Evolutionary conservation across 92 coral and sea anemone species (phyloP).

Genomic region (Palythoa caribaeorum): DNA sequence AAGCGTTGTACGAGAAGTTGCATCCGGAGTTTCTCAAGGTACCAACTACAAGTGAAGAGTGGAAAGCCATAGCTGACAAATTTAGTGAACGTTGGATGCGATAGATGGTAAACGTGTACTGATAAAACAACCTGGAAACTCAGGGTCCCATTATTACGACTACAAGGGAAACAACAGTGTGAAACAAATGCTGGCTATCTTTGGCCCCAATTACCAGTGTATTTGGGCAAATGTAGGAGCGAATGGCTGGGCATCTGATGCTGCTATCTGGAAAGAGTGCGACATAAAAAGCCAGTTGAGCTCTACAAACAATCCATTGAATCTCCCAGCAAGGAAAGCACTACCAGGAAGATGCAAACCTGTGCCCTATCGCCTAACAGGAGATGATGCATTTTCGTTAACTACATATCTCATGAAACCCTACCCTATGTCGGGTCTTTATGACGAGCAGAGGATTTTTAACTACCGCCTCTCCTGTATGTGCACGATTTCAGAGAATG

Average conservation of each 20-base stretch:
- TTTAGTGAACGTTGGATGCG: conserved; percentile 66
- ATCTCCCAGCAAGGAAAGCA: conserved; percentile 33
- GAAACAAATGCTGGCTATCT: conserved; percentile 30
- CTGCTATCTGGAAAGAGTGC: conserved; percentile 59
- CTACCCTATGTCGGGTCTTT: conserved; percentile 47
- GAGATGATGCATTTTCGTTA: conserved; percentile 73
- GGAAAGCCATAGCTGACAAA: conserved; percentile 53
- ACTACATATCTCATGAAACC: conserved; percentile 66
- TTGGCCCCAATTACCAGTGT: conserved; percentile 56
- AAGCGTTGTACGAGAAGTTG: conserved; percentile 14
- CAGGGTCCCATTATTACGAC: conserved; percentile 66
- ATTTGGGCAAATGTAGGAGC: conserved; percentile 62
- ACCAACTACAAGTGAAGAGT: conserved; percentile 55
- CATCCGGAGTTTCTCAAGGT: conserved; percentile 44
- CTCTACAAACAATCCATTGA: conserved; percentile 39
- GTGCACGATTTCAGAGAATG: conserved; percentile 25
- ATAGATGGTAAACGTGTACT: conserved; percentile 67
- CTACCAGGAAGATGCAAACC: conserved; percentile 58
- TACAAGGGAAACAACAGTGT: conserved; percentile 49
- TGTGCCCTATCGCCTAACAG: conserved; percentile 67
- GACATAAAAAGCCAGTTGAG: conserved; percentile 51
- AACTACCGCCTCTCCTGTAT: conserved; percentile 66
- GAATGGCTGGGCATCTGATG: conserved; percentile 64
- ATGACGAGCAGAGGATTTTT: conserved; percentile 50
- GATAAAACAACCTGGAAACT: conserved; percentile 68